These are phyloP conservation scores for Timema cristinae DNA, from an alignment of 2,888 invertebrate species.

Conservation along the genomic window DNA sequence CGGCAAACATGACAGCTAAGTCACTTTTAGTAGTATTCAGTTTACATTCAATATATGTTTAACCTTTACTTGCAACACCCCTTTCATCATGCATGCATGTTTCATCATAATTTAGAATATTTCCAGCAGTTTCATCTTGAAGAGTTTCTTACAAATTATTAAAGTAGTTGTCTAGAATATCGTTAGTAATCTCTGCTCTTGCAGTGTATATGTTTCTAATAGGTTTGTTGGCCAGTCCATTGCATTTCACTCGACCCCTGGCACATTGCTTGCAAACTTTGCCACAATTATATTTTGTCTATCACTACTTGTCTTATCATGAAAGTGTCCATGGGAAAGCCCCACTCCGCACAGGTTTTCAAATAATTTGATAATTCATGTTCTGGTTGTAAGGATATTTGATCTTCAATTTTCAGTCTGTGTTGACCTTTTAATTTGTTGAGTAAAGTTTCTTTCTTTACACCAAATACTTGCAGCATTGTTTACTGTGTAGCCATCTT, in stretches of 20 bases:
- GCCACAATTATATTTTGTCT: neutral
- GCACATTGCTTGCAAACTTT: neutral
- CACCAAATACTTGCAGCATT: neutral
- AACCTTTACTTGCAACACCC: neutral
- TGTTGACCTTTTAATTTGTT: neutral
- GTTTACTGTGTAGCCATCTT: too few species aligned
- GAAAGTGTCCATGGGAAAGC: neutral
- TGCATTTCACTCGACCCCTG: neutral
- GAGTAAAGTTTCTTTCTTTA: neutral
- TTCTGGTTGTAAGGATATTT: neutral
- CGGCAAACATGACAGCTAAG: too few species aligned
- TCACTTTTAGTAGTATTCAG: too few species aligned
- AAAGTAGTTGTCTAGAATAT: neutral
- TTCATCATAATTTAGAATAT: conserved; percentile 7
- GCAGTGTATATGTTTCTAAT: neutral
- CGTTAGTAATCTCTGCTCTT: neutral
- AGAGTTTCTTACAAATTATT: neutral
- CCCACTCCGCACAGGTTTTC: neutral
- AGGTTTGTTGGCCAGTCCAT: neutral
- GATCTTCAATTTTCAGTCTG: neutral
- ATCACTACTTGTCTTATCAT: neutral
- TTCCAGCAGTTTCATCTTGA: neutral
- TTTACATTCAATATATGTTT: neutral
- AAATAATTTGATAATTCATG: neutral
- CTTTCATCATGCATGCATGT: neutral